Base-by-base conservation (phyloP, 2,888 invertebrate species). In the Zonitis immaculata region DNA sequence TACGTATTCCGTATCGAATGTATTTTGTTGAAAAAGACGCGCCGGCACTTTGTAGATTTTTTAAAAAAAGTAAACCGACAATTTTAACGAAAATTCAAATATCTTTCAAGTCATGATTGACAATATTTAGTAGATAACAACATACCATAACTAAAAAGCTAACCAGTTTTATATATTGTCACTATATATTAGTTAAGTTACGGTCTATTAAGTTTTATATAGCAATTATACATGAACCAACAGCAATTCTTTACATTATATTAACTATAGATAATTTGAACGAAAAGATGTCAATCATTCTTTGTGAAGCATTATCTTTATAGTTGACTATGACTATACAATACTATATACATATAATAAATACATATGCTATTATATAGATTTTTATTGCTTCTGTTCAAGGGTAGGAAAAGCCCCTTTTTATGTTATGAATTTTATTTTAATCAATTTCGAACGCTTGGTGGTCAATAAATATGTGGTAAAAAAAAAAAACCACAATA, bases 391-490 rank as follows among this genome's bases (percentile, higher is more conserved):
- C 35, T 35, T 18, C 35, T 18, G 9, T 35, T 35, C 18, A 35
- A 32, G 35, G 35, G 35, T 35, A 35, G 35, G 35, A 35, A 30
- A 35, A 35, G 32, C 14, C 32, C 32, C 32, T 30, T 30, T 32
- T 6, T 30, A 30, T 30, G 30, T 30, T 14, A 14, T 18, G 35
- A 35, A 9, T 26, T 44, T 44, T 44, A 26, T 25, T 28, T n/a
- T 27, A 44, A 44, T 44, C 44, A 44, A 44, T 44, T 44, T 18
- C 27, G 8, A 44, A 44, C 28, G 14, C 44, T 44, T 4, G 22
- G 27, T 25, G 25, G 44, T 16, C 44, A 44, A 25, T 27, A 25
- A 27, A 25, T 44, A 26, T 26, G 12, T 25, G 7, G 16, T 22
- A 14, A 42, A 42, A 42, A 42, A 44, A 44, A 44, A 27, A 44